Conservation (phyloP, 2,888 invertebrate genomes). For the Pseudanteris insignis region DNA sequence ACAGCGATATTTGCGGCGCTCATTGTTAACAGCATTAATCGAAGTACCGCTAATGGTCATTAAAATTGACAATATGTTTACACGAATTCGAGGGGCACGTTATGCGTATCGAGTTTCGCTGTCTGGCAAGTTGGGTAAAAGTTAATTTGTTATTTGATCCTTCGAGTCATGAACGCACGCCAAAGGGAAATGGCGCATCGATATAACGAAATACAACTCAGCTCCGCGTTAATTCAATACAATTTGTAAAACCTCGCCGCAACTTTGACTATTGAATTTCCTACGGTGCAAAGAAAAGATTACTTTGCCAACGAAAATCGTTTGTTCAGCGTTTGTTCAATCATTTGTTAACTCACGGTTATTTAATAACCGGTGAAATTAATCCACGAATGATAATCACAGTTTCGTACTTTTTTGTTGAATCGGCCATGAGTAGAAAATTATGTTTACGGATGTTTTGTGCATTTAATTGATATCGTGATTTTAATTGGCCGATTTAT, state of each 20-base stretch:
- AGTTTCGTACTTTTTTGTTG: too few species aligned
- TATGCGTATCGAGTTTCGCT: conserved; percentile 42
- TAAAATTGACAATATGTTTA: conserved; percentile 40
- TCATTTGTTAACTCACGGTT: too few species aligned
- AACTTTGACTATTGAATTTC: conserved; percentile 20
- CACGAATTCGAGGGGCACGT: conserved; percentile 38
- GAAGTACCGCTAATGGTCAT: conserved; percentile 42
- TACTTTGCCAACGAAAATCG: background rate
- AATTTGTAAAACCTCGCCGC: conserved; percentile 19
- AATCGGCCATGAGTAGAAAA: too few species aligned
- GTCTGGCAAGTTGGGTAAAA: conserved; percentile 46
- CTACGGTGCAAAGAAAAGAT: background rate
- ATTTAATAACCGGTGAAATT: too few species aligned
- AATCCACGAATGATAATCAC: background rate
- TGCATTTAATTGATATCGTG: too few species aligned
- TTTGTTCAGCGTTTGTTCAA: too few species aligned
- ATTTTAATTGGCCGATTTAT: too few species aligned
- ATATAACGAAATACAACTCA: conserved; percentile 31
- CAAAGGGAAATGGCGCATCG: conserved; percentile 37
- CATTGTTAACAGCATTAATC: conserved; percentile 38
- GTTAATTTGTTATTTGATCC: conserved; percentile 47
- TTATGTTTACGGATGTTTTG: too few species aligned
- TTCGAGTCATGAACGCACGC: conserved; percentile 32
- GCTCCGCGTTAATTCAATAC: conserved; percentile 22
- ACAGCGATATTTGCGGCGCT: too few species aligned